Conservation (phyloP, 2,113 vertebrate species). For the Gavialis gangeticus region DNA sequence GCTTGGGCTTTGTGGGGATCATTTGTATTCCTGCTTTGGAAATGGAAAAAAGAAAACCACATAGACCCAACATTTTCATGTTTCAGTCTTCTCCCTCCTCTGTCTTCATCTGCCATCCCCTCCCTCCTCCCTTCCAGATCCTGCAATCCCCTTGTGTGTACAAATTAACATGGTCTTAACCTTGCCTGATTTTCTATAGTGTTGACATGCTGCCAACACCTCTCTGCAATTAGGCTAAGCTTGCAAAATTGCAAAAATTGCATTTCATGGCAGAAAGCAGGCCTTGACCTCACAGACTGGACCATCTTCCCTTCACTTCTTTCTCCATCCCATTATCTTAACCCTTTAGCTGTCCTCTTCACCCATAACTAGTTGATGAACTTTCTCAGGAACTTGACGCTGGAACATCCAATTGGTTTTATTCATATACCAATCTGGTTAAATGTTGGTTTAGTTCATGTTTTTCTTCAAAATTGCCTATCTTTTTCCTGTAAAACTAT, state of each 20-base stretch:
- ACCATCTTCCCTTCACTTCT: background rate
- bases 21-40: slow-evolving; percentile 88
- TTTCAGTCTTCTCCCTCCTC: slow-evolving; percentile 74
- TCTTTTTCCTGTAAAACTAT: background rate
- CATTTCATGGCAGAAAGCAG: slow-evolving; percentile 36
- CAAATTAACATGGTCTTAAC: slow-evolving; percentile 86
- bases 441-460: background rate
- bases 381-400: background rate
- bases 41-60: slow-evolving; percentile 68
- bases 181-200: slow-evolving; percentile 42
- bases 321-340: background rate
- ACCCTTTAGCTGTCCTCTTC: background rate
- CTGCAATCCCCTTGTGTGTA: slow-evolving; percentile 79
- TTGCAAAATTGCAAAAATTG: slow-evolving; percentile 25
- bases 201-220: slow-evolving; percentile 53
- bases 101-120: background rate
- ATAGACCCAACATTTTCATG: slow-evolving; percentile 82
- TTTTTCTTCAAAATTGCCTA: background rate
- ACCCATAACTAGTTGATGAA: background rate
- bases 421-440: accelerated
- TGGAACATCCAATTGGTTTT: background rate
- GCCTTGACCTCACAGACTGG: background rate
- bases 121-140: slow-evolving; percentile 35
- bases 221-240: slow-evolving; percentile 31
- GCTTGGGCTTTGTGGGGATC: slow-evolving; percentile 92